Percentiles rank a stretch among this genome's conserved stretches.
phyloP scores from a whole-genome alignment of 30 jellyfish, hydroid and myxozoan genomes.

The Calvadosia cruxmelitensis region DNA sequence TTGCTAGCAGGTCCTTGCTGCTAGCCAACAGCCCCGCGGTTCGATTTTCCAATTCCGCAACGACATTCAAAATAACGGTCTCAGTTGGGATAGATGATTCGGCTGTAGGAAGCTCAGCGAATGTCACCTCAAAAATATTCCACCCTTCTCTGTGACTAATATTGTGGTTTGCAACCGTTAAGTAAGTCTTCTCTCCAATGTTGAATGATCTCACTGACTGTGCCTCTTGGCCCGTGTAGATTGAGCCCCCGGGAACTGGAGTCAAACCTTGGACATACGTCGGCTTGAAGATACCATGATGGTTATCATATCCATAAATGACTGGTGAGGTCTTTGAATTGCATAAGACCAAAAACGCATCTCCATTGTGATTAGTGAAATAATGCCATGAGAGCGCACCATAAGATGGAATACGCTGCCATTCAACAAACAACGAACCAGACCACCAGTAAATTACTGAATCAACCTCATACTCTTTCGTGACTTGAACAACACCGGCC shows the following conservation, averaged over 20 bases:
- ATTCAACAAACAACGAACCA: conserved; percentile 76
- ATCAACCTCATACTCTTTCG: conserved; percentile 47
- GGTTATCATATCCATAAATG: conserved; percentile 52
- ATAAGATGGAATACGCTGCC: conserved; percentile 79
- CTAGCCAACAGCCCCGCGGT: neutral
- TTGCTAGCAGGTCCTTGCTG: neutral
- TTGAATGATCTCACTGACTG: conserved; percentile 57
- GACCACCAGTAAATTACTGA: conserved; percentile 95
- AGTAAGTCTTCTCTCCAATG: conserved; percentile 18
- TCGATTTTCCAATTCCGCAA: neutral
- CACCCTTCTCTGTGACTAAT: conserved; percentile 23
- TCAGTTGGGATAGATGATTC: neutral
- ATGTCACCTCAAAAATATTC: conserved; percentile 49
- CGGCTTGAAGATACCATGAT: conserved; percentile 69
- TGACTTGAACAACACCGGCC: neutral
- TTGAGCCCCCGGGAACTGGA: conserved; percentile 34
- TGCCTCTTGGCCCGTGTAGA: conserved; percentile 37
- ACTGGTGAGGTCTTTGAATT: conserved; percentile 73
- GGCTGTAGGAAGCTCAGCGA: conserved; percentile 6
- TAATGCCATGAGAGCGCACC: conserved; percentile 60
- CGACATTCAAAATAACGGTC: neutral
- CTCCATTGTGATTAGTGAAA: conserved; percentile 36
- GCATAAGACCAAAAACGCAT: conserved; percentile 50
- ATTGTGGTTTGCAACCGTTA: conserved; percentile 74
- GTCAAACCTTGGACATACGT: conserved; percentile 50